A percentile compares a stretch with the other conserved stretches of the same genome.
Evolutionary conservation across 2,113 vertebrate genomes (phyloP).

Genomic region (Prinia subflava): DNA sequence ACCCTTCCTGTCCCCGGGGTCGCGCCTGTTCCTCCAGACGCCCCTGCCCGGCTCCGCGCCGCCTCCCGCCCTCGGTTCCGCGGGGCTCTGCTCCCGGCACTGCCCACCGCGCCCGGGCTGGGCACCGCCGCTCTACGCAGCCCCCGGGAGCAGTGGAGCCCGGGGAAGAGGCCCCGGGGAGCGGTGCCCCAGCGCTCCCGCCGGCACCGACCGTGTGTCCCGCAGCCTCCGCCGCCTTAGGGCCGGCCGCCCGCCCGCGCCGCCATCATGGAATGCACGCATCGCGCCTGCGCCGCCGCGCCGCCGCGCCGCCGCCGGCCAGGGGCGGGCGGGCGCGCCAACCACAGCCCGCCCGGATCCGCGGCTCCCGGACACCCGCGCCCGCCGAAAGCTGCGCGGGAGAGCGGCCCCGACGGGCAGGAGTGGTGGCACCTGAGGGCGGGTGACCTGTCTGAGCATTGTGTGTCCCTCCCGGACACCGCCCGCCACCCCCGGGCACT

Average conservation of each 20-base stretch:
- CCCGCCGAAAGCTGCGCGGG: not conserved
- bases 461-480: not conserved
- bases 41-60: not conserved
- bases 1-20: not conserved
- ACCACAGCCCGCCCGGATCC: not conserved
- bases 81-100: not conserved
- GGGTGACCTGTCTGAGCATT: not conserved
- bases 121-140: not conserved
- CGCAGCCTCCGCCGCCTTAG: not conserved
- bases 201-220: not conserved
- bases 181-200: not conserved
- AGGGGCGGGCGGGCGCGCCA: not conserved
- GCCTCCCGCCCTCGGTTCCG: not conserved
- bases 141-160: not conserved
- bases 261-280: not conserved
- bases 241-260: not conserved
- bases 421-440: not conserved
- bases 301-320: too few species aligned
- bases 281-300: not conserved
- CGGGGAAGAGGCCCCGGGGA: too few species aligned
- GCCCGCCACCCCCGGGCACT: not conserved
- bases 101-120: not conserved
- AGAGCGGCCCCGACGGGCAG: not conserved
- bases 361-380: not conserved
- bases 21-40: not conserved